phyloP scores from a whole-genome alignment of 64 coral and sea anemone species.

The Pachyseris speciosa region DNA sequence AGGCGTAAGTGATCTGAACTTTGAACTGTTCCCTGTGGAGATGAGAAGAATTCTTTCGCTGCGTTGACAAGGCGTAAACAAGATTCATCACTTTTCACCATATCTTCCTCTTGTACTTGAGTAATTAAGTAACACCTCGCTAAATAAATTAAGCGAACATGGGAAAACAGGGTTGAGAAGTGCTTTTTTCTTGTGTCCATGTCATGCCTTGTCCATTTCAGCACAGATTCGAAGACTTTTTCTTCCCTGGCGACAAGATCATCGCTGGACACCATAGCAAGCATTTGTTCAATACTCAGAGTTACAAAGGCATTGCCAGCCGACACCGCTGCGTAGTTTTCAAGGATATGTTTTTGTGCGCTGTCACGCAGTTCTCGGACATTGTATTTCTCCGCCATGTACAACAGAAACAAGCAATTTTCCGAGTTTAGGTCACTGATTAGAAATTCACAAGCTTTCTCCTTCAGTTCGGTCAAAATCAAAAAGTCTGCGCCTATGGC shows the following conservation, averaged over 20 bases:
- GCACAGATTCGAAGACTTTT: conserved; percentile 82
- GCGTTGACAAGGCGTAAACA: conserved; percentile 50
- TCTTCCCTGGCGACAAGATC: conserved; percentile 84
- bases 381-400: conserved; percentile 84
- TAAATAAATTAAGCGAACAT: conserved; percentile 80
- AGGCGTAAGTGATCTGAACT: neutral
- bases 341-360: conserved; percentile 80
- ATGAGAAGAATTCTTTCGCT: conserved; percentile 79
- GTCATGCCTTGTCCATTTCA: conserved; percentile 72
- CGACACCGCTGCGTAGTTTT: conserved; percentile 67
- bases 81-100: conserved; percentile 67
- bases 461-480: conserved; percentile 73
- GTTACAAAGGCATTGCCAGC: conserved; percentile 55
- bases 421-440: conserved; percentile 71
- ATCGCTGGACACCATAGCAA: conserved; percentile 78
- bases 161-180: conserved; percentile 70
- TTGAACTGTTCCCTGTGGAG: conserved; percentile 27
- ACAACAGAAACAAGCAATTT: conserved; percentile 80
- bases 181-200: conserved; percentile 53
- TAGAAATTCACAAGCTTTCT: conserved; percentile 76
- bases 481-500: conserved; percentile 79
- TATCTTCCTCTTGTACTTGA: conserved; percentile 69
- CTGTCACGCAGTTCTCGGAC: conserved; percentile 61
- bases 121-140: conserved; percentile 74
- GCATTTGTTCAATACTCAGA: conserved; percentile 55